phyloP scores from a whole-genome alignment of 2,797 vertebrate genomes.

The Pseudomugil gertrudae region DNA sequence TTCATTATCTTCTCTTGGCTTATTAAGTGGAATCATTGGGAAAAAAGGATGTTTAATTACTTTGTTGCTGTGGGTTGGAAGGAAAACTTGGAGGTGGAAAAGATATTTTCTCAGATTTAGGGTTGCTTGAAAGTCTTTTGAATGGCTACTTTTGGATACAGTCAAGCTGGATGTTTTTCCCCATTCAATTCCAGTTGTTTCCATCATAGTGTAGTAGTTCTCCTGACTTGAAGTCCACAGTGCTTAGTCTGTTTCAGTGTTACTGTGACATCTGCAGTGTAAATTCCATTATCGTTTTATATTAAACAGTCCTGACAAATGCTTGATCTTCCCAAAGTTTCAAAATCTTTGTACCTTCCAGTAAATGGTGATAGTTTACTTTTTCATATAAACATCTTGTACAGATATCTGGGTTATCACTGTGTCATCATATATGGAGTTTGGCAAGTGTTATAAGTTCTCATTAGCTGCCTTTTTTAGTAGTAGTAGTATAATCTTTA shows the following conservation, averaged over 20 bases:
- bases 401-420: neutral
- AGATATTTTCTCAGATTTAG: neutral
- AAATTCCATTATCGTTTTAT: neutral
- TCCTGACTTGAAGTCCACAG: neutral
- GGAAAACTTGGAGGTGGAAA: neutral
- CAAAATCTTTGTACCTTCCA: neutral
- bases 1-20: neutral
- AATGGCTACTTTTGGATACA: no score
- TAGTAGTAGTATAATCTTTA: neutral
- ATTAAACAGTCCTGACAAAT: slow-evolving; percentile 1
- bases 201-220: no score
- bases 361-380: neutral
- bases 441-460: neutral
- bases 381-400: slow-evolving; percentile 5
- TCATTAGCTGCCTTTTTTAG: neutral
- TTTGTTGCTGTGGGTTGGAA: neutral
- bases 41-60: no score
- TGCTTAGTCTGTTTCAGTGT: neutral
- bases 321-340: neutral
- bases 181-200: no score
- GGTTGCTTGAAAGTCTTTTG: no score
- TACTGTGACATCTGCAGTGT: neutral
- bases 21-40: no score
- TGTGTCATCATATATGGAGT: neutral
- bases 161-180: no score